Conservation (phyloP, 1,140 invertebrate genomes). For the Sogatella furcifera region DNA sequence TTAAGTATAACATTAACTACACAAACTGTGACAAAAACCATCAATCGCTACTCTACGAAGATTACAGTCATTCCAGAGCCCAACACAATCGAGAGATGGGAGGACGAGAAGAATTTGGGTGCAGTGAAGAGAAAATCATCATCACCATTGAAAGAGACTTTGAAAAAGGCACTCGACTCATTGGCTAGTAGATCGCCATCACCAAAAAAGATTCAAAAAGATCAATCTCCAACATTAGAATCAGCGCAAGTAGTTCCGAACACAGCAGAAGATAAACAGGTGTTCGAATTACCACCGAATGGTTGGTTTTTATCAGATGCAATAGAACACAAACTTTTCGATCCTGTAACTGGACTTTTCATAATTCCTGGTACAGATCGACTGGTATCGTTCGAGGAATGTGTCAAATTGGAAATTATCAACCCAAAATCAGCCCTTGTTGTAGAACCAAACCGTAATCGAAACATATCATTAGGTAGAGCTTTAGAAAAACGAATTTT, state of each 20-base stretch:
- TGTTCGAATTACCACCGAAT: conserved; percentile 63
- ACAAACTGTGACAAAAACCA: conserved; percentile 70
- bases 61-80: conserved; percentile 29
- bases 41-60: conserved; percentile 37
- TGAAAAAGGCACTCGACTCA: conserved; percentile 13
- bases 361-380: conserved; percentile 78
- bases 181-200: neutral
- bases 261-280: conserved; percentile 37
- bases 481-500: conserved; percentile 68
- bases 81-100: neutral
- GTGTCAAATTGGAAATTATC: conserved; percentile 73
- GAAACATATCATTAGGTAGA: conserved; percentile 56
- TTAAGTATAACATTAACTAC: conserved; percentile 75
- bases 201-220: conserved; percentile 5
- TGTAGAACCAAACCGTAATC: conserved; percentile 57
- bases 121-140: conserved; percentile 39
- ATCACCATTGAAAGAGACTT: conserved; percentile 29
- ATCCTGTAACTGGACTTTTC: conserved; percentile 71
- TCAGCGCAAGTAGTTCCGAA: conserved; percentile 24
- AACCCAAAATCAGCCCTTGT: conserved; percentile 68
- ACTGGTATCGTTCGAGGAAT: conserved; percentile 77
- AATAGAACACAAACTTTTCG: conserved; percentile 63
- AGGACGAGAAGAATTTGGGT: conserved; percentile 25
- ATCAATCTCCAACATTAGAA: conserved; percentile 10
- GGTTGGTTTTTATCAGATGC: conserved; percentile 71